Base-by-base conservation (phyloP, 2,797 vertebrate species). In the Eutrigla gurnardus region DNA sequence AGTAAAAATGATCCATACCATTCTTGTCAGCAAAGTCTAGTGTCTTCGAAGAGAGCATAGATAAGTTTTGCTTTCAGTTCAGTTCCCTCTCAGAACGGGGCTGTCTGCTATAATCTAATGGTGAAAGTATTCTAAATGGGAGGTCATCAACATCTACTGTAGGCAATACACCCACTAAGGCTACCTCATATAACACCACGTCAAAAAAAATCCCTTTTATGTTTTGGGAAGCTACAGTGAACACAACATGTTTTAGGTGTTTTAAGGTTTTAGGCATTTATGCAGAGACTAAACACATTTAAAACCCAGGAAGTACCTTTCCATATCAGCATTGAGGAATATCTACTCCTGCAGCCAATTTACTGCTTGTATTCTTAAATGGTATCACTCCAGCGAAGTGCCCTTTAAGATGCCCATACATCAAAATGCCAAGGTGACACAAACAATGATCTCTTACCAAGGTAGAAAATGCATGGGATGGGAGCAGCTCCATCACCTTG, bases 401-500 rank as follows among this genome's bases (percentile, higher is more conserved):
- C 36, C 35, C 35, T 40, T 47, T 5, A 18, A 67, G 32, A 54
- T 43, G 35, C 18, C 13, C 17, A 32, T 7, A 53, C 25, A 54
- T 9, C 7, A 33, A 18, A 59, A 25, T 54, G 47, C 46, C 7
- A 50, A 25, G 1, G 15, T 40, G 25, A 67, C 18, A 65, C 5
- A 5, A 43, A 68, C 35, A 43, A 15, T 17, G 0, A 81, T 64
- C 15, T 77, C 94, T 92, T 94, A 99, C 98, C 83, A 99, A 92
- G 1, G 96, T 97, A 72, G 97, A 95, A 89, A 99, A 99, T 47
- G 97, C 96, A 69, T 98, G 97, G n/a, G 97, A 98, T 73, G 98
- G 98, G 77, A 99, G 93, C 58, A 99, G 95, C 90, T 99, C 98
- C 97, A 99, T 99, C 92, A 99, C 98, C 94, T 96, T 99, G 92